These are phyloP conservation scores for Uropetala carovei DNA, from an alignment of 2,888 invertebrate species.

Conservation along the genomic window DNA sequence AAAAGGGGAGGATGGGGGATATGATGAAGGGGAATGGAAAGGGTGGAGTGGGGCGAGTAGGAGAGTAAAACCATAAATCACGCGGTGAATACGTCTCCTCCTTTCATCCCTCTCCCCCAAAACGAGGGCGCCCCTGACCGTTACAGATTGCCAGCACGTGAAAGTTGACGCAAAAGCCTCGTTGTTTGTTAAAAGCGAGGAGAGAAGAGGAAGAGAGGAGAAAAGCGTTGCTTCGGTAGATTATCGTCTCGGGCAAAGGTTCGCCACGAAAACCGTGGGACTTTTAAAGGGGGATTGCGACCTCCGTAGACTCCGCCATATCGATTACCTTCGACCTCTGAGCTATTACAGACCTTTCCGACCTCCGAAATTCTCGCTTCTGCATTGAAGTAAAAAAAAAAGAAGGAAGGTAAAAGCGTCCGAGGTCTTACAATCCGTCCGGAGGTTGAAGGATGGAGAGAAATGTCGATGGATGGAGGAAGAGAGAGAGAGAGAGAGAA, in stretches of 20 bases:
- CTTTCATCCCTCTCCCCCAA: neutral
- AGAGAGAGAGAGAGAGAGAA: neutral
- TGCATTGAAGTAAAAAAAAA: neutral
- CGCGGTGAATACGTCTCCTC: constrained; percentile 2
- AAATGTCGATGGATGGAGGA: neutral
- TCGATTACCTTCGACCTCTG: neutral
- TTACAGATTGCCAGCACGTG: constrained; percentile 31
- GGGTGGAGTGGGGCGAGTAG: neutral
- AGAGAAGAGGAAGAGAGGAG: neutral
- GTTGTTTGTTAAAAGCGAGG: constrained; percentile 23
- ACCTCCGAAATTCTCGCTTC: neutral
- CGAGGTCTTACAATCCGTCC: neutral
- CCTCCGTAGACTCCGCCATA: neutral
- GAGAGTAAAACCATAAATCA: neutral
- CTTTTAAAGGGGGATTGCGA: neutral
- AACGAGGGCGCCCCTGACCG: neutral
- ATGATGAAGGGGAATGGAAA: neutral
- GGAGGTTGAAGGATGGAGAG: neutral
- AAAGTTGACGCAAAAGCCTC: neutral
- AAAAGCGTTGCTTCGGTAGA: neutral
- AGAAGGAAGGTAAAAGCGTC: neutral
- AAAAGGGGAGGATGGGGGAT: too few relatives aligned
- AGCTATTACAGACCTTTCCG: neutral
- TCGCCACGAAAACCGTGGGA: neutral
- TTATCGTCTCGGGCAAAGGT: constrained; percentile 6